Evolutionary conservation across 2,797 vertebrate species (phyloP), one percentile per base, ranked within the genome.

Genomic region (Argyrosomus regius): DNA sequence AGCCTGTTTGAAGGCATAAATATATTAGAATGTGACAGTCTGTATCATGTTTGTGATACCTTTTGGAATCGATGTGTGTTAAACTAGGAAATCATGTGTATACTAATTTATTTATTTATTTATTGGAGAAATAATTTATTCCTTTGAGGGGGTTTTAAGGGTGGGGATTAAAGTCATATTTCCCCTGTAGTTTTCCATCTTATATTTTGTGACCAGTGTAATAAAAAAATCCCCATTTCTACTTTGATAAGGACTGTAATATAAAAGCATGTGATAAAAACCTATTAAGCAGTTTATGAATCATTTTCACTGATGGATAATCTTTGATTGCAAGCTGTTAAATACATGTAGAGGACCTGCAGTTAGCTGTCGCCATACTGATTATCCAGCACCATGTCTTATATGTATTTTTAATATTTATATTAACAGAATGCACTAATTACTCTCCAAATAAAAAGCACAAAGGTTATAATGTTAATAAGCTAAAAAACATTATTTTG

Each of bases 1-100:
- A 83, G 83, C 82, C 90, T 86, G 77, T 80, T 74, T 80, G 83
- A 82, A 84, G 87, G 87, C 88, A 45, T 90, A 57, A 54, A 86
- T 93, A 87, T 90, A 82, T 93, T 94, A 93, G 86, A 91, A 88
- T 82, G 90, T 94, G 90, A 75, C 85, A 82, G 84, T 93, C 78
- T 90, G 93, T 91, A 92, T 94, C 92, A 92, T 87, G 88, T 94
- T 82, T 85, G 91, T 94, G 88, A 93, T 93, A 93, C 90, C 83
- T 92, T 92, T 88, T 84, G 87, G 84, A 93, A 86, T 90, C 71
- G 56, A 78, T 91, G 88, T 92, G 84, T 93, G 81, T 91, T 87
- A 75, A 90, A 84, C 31, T 94, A 93, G 76, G 77, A 89, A 77
- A 89, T 81, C 14, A 64, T 85, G 70, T 90, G 85, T 91, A 86